phyloP scores from a whole-genome alignment of 1,140 invertebrate genomes.

The Wiebesia pumilae region DNA sequence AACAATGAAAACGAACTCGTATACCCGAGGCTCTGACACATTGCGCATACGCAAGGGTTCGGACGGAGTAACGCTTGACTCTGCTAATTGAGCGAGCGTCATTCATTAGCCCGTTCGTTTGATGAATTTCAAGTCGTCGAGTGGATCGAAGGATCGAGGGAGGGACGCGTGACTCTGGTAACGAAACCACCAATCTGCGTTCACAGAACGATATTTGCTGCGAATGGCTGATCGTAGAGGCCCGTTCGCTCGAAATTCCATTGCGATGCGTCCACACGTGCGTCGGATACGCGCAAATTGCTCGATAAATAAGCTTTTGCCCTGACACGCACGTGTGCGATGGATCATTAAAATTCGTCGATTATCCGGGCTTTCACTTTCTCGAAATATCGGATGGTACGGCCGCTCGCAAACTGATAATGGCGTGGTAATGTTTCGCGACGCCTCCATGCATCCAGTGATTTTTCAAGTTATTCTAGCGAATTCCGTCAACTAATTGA shows the following conservation, averaged over 20 bases:
- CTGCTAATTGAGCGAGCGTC: not conserved
- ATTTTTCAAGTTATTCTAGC: not conserved
- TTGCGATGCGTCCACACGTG: not conserved
- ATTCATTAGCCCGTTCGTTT: not conserved
- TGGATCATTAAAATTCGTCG: not conserved
- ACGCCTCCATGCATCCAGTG: not conserved
- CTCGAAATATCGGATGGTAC: not conserved
- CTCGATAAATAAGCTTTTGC: not conserved
- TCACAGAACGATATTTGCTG: not conserved
- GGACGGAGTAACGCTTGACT: not conserved
- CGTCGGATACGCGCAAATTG: not conserved
- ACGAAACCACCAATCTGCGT: not conserved
- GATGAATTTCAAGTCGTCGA: not conserved
- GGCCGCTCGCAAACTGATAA: not conserved
- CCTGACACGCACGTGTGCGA: not conserved
- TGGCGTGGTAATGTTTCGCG: not conserved
- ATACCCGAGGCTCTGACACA: no score
- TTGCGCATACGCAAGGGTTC: no score
- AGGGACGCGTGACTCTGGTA: not conserved
- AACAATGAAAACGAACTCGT: not conserved
- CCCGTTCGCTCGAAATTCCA: not conserved
- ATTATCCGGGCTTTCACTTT: constrained; percentile 16
- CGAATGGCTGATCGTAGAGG: not conserved
- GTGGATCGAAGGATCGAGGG: no score
- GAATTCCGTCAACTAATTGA: constrained; percentile 2